These are phyloP conservation scores for Drosophila testacea DNA, from an alignment of 2,888 invertebrate species.

Conservation along the genomic window DNA sequence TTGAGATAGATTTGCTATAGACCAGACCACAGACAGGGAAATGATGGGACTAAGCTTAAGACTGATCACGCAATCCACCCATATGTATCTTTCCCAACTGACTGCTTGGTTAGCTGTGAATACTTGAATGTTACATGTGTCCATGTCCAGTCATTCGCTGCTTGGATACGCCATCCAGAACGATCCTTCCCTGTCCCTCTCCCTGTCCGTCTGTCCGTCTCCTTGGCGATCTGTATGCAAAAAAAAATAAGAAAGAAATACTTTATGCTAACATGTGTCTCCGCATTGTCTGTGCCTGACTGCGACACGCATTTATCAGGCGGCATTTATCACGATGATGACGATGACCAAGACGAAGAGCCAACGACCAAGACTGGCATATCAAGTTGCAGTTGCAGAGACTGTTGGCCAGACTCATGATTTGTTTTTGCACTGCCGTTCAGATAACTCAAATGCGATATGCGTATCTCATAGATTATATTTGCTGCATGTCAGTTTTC, in stretches of 20 bases:
- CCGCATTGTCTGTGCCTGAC: conserved; percentile 73
- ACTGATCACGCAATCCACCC: conserved; percentile 46
- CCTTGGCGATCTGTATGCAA: conserved; percentile 43
- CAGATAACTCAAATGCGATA: conserved; percentile 79
- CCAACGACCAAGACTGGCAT: conserved; percentile 56
- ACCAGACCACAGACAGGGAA: conserved; percentile 39
- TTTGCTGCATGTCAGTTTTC: conserved; percentile 49
- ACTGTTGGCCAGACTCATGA: conserved; percentile 42
- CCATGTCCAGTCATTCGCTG: conserved; percentile 61
- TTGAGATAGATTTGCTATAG: conserved; percentile 70
- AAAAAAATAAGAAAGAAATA: conserved; percentile 24
- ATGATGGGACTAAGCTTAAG: conserved; percentile 37
- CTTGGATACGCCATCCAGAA: conserved; percentile 44
- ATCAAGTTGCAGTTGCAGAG: conserved; percentile 60
- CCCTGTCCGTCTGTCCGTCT: conserved; percentile 4
- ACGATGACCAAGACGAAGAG: conserved; percentile 36
- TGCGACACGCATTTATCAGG: conserved; percentile 77
- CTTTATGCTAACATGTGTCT: conserved; percentile 75
- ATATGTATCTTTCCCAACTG: conserved; percentile 15
- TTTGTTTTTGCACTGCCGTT: conserved; percentile 60
- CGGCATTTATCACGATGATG: conserved; percentile 73
- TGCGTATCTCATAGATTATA: conserved; percentile 77
- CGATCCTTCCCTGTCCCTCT: conserved; percentile 27
- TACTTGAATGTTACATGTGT: conserved; percentile 67
- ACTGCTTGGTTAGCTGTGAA: conserved; percentile 48